Evolutionary conservation across 1,140 invertebrate species (phyloP).

Genomic region (Orussus abietinus): DNA sequence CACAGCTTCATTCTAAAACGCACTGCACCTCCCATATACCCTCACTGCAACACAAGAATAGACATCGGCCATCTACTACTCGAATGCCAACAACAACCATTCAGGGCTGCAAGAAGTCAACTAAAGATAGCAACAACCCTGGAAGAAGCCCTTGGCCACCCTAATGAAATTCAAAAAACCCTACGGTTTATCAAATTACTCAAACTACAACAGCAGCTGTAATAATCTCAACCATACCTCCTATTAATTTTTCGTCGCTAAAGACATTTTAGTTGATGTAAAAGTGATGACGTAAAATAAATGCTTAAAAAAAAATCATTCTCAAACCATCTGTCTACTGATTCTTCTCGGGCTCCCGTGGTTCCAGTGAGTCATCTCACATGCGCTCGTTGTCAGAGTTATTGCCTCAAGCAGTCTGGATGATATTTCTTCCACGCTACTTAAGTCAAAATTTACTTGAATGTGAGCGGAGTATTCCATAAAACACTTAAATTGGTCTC

Average conservation of each 20-base stretch:
- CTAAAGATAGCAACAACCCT: constrained; percentile 4
- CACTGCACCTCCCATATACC: background rate
- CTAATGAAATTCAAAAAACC: constrained; percentile 5
- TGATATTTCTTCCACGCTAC: too few relatives aligned
- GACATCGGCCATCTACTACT: constrained; percentile 9
- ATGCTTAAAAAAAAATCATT: too few relatives aligned
- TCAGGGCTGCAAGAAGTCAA: background rate
- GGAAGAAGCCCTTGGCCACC: constrained; percentile 1
- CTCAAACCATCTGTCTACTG: too few relatives aligned
- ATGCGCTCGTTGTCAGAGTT: too few relatives aligned
- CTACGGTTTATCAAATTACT: constrained; percentile 1
- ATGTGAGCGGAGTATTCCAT: too few relatives aligned
- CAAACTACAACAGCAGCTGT: background rate
- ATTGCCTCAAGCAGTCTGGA: too few relatives aligned
- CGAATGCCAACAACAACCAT: constrained; percentile 3
- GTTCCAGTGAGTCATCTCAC: too few relatives aligned
- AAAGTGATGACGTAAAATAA: too few relatives aligned
- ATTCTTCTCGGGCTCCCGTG: background rate
- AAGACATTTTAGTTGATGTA: background rate
- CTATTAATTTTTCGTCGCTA: background rate
- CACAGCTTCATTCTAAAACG: constrained; percentile 8
- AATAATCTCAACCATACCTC: background rate
- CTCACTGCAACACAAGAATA: background rate
- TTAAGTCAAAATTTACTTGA: too few relatives aligned
- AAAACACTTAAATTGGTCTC: too few relatives aligned